These are phyloP conservation scores for Globodera ellingtonae DNA, from an alignment of 1,140 invertebrate species.

Conservation along the genomic window DNA sequence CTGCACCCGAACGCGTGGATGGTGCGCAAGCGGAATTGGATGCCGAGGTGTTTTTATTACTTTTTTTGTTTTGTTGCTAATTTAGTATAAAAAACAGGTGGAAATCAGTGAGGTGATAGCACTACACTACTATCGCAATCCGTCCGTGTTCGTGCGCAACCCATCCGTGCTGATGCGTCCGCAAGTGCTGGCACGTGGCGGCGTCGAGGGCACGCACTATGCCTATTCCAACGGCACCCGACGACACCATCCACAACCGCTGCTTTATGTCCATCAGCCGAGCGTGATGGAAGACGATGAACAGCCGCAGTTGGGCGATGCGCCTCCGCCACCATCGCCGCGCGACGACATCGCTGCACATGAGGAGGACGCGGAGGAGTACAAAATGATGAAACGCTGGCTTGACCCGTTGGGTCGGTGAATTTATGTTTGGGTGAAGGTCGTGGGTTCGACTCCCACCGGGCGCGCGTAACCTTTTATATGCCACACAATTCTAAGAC, in stretches of 20 bases:
- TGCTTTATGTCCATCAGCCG: background rate
- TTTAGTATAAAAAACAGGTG: background rate
- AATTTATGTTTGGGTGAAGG: background rate
- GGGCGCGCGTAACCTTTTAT: too few relatives aligned
- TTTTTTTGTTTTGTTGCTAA: background rate
- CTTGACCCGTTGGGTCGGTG: constrained; percentile 4
- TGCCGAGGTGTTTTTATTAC: constrained; percentile 4
- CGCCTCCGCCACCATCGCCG: background rate
- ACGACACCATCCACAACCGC: background rate
- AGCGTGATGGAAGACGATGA: constrained; percentile 8
- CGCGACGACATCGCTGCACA: background rate
- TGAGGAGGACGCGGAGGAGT: constrained; percentile 7
- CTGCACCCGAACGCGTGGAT: constrained; percentile 25
- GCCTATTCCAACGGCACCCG: constrained; percentile 6
- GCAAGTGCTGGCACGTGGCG: background rate
- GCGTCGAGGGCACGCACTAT: background rate
- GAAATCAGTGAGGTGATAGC: constrained; percentile 27
- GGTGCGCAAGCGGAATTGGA: constrained; percentile 30
- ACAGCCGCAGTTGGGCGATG: constrained; percentile 1
- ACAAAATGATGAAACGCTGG: constrained; percentile 29
- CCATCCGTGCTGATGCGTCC: background rate
- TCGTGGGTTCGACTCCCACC: too few relatives aligned
- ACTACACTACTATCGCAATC: constrained; percentile 23
- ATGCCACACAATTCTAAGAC: background rate
- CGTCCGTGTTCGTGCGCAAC: constrained; percentile 18